A percentile compares a stretch with the other conserved stretches of the same genome.
phyloP scores from a whole-genome alignment of 2,888 invertebrate genomes.

The Himalopsyche anomala region DNA sequence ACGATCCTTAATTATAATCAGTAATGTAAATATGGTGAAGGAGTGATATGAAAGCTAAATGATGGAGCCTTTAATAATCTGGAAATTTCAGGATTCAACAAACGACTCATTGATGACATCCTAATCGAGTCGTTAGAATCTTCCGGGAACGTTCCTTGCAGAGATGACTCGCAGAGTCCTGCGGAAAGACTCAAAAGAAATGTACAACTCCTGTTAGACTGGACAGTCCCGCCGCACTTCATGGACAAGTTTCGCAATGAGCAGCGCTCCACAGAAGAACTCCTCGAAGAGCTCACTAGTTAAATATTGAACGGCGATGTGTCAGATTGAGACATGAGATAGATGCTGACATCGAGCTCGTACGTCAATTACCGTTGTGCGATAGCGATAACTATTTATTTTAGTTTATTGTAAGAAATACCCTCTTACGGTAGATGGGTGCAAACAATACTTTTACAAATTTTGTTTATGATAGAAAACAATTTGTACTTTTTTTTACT shows the following conservation, averaged over 20 bases:
- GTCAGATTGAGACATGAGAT: not conserved
- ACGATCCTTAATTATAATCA: not conserved
- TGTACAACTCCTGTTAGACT: constrained; percentile 86
- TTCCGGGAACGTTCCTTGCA: constrained; percentile 83
- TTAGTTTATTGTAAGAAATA: not conserved
- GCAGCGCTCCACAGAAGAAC: constrained; percentile 86
- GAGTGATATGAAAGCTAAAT: not conserved
- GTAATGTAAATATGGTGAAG: not conserved
- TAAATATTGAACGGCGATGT: constrained; percentile 44
- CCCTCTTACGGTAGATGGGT: not conserved
- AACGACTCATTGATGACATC: constrained; percentile 87
- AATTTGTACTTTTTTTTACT: constrained; percentile 11
- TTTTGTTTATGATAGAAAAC: constrained; percentile 5
- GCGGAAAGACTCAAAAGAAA: constrained; percentile 84
- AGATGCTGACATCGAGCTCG: not conserved
- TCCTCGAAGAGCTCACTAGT: constrained; percentile 84
- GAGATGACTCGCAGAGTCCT: constrained; percentile 76
- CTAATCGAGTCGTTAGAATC: constrained; percentile 86
- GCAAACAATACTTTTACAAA: constrained; percentile 20
- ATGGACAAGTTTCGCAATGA: constrained; percentile 86
- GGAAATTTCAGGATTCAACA: constrained; percentile 76
- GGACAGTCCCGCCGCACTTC: constrained; percentile 87
- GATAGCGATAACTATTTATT: not conserved
- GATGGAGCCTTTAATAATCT: constrained; percentile 35
- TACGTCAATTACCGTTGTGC: not conserved